A percentile compares a stretch with the other conserved stretches of the same genome.
phyloP scores from a whole-genome alignment of 1,140 invertebrate species.

The Tenebrio molitor region DNA sequence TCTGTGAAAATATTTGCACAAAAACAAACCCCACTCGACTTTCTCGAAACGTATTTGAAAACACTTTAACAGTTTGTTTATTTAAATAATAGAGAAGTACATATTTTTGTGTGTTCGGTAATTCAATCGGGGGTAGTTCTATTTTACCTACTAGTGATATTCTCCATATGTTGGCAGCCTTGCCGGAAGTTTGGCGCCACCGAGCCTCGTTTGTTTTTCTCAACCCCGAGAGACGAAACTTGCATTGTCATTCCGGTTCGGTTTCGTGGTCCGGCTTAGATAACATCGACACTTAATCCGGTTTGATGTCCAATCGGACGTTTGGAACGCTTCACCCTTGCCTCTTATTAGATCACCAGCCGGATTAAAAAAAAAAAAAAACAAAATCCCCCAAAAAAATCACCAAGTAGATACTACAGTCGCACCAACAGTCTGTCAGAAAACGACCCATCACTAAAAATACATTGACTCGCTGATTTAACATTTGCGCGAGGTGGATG shows the following conservation, averaged over 20 bases:
- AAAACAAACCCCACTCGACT: constrained; percentile 57
- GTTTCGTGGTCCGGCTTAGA: not conserved
- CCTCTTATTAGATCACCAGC: not conserved
- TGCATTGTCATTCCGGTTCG: constrained; percentile 22
- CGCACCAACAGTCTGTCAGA: too few relatives aligned
- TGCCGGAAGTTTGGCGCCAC: constrained; percentile 64
- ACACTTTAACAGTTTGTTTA: constrained; percentile 65
- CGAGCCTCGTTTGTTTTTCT: constrained; percentile 61
- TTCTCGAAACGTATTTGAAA: constrained; percentile 62
- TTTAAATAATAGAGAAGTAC: constrained; percentile 65
- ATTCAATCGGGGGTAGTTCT: constrained; percentile 61
- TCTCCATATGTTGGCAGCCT: constrained; percentile 64
- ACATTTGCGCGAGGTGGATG: constrained; percentile 7
- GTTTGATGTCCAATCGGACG: not conserved
- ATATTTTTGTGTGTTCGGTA: constrained; percentile 63
- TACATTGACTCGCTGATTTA: too few relatives aligned
- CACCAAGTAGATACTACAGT: too few relatives aligned
- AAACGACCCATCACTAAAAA: too few relatives aligned
- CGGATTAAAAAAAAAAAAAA: too few relatives aligned
- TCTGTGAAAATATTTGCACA: constrained; percentile 58
- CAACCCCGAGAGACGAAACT: constrained; percentile 49
- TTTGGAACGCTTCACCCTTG: not conserved
- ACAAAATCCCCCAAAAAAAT: too few relatives aligned
- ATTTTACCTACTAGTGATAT: constrained; percentile 63
- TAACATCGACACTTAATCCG: constrained; percentile 26